Conservation (phyloP, 1,140 invertebrate genomes). For the Latrodectus geometricus region DNA sequence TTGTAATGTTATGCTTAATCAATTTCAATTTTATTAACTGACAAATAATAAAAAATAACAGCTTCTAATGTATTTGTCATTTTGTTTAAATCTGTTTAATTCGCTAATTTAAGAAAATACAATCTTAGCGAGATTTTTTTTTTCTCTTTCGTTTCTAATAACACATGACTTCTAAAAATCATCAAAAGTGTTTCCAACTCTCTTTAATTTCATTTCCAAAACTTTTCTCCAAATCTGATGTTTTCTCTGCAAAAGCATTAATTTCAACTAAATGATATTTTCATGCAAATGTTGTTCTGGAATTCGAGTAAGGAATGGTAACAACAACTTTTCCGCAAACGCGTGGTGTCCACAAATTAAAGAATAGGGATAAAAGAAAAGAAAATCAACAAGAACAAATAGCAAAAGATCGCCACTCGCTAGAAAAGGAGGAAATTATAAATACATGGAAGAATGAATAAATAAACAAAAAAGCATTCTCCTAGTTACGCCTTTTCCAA, state of each 20-base stretch:
- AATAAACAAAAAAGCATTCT: background rate
- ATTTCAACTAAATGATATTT: background rate
- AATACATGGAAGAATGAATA: background rate
- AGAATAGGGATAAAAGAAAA: background rate
- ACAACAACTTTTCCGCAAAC: background rate
- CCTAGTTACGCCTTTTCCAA: slow-evolving; percentile 51
- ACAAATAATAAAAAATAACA: too few species aligned
- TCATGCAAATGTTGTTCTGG: background rate
- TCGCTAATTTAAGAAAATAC: too few species aligned
- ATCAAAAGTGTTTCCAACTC: too few species aligned
- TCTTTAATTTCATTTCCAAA: background rate
- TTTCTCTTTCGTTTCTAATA: too few species aligned
- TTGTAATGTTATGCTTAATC: too few species aligned
- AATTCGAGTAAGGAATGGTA: background rate
- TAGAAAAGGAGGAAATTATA: background rate
- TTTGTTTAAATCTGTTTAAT: too few species aligned
- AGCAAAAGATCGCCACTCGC: background rate
- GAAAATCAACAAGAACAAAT: background rate
- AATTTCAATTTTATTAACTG: too few species aligned
- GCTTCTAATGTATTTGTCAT: too few species aligned
- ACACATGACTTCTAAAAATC: too few species aligned
- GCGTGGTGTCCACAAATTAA: background rate
- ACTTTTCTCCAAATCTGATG: background rate
- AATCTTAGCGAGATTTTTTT: too few species aligned
- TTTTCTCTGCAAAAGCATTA: background rate